Conservation (phyloP, 2,113 vertebrate species). For the Columba janthina region DNA sequence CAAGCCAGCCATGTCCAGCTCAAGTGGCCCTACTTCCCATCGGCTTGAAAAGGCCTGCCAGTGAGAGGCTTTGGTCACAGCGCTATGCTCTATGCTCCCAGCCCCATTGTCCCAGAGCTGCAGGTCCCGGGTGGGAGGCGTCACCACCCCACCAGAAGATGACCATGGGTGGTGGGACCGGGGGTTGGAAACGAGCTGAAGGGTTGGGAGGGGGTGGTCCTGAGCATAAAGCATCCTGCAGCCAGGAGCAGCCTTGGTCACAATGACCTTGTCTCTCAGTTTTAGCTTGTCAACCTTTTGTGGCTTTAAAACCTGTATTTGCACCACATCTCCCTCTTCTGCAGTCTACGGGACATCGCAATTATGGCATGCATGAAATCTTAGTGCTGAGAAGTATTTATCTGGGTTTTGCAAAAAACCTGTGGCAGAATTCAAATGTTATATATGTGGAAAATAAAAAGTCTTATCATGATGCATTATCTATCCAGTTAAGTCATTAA, state of each 20-base stretch:
- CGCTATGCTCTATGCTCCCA: slow-evolving; percentile 82
- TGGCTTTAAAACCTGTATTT: not conserved
- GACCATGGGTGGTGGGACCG: not conserved
- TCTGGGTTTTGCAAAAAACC: not conserved
- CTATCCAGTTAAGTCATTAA: too few relatives aligned
- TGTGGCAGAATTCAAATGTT: not conserved
- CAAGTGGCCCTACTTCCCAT: slow-evolving; percentile 85
- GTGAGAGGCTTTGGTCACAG: slow-evolving; percentile 80
- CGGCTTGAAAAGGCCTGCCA: slow-evolving; percentile 80
- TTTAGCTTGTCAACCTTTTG: not conserved
- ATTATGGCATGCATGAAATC: not conserved
- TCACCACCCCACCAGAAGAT: slow-evolving; percentile 30
- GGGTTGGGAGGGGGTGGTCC: too few relatives aligned
- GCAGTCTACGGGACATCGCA: not conserved
- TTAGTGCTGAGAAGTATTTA: not conserved
- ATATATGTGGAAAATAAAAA: not conserved
- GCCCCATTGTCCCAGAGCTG: slow-evolving; percentile 79
- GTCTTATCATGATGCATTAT: not conserved
- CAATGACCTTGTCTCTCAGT: not conserved
- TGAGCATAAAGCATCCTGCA: not conserved
- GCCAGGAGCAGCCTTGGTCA: not conserved
- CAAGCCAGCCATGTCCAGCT: slow-evolving; percentile 92
- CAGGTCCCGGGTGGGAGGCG: slow-evolving; percentile 72
- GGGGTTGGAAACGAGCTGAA: not conserved
- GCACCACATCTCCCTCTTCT: not conserved